These are phyloP conservation scores for Dipus sagitta DNA, from an alignment of 2,797 vertebrate species.

Conservation along the genomic window DNA sequence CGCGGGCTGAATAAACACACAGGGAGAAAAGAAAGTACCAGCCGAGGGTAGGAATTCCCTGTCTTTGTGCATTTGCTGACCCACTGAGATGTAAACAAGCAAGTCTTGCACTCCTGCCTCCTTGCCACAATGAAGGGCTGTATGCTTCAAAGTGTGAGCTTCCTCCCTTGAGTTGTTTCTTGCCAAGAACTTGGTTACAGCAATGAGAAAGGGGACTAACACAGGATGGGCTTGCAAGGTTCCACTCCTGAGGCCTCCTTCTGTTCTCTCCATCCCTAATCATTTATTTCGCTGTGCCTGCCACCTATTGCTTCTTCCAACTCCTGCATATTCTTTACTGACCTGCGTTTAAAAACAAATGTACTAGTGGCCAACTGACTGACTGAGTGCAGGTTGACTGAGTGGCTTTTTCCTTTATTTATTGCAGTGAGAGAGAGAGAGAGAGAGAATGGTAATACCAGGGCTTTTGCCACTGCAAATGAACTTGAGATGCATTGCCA, in stretches of 20 bases:
- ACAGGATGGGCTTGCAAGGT: neutral
- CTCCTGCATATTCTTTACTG: neutral
- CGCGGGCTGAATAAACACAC: neutral
- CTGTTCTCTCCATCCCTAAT: neutral
- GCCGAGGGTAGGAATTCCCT: neutral
- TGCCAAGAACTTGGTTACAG: neutral
- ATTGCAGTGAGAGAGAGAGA: too few species aligned
- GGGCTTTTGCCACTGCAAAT: too few species aligned
- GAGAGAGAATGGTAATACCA: too few species aligned
- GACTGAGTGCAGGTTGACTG: neutral
- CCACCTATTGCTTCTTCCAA: neutral
- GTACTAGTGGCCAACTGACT: neutral
- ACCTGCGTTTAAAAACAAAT: neutral
- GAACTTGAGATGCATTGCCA: too few species aligned
- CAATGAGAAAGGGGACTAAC: neutral
- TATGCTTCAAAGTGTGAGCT: neutral
- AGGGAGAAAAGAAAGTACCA: neutral
- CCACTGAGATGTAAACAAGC: neutral
- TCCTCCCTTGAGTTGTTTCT: neutral
- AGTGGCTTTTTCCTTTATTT: neutral
- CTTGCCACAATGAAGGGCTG: neutral
- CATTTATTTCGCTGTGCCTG: neutral
- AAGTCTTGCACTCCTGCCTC: neutral
- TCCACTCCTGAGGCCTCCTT: neutral
- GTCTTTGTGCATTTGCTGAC: neutral